These are phyloP conservation scores for Gonioctena quinquepunctata DNA, from an alignment of 1,140 invertebrate species.

Conservation along the genomic window DNA sequence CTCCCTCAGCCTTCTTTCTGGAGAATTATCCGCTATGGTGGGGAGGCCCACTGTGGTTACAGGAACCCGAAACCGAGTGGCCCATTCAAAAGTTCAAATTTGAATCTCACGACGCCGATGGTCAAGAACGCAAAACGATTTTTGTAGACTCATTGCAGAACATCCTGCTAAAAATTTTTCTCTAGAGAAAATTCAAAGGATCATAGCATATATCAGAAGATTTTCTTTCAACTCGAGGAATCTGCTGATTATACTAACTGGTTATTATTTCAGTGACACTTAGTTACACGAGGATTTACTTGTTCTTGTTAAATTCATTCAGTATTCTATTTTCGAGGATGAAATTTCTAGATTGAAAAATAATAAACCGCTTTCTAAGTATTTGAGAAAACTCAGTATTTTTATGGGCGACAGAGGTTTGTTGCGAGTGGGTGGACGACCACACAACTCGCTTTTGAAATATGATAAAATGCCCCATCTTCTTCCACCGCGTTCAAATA, in stretches of 20 bases:
- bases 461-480: slow-evolving; percentile 6
- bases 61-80: background rate
- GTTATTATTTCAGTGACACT: background rate
- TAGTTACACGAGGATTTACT: background rate
- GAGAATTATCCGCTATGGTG: slow-evolving; percentile 13
- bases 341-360: slow-evolving; percentile 10
- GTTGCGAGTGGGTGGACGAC: slow-evolving; percentile 40
- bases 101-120: background rate
- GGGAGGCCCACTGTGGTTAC: slow-evolving; percentile 10
- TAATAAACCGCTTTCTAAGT: background rate
- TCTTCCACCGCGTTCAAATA: background rate
- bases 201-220: slow-evolving; percentile 4
- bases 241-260: background rate
- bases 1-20: slow-evolving; percentile 36
- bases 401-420: slow-evolving; percentile 34
- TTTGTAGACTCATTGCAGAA: background rate
- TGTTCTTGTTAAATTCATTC: slow-evolving; percentile 8
- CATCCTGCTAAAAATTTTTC: background rate
- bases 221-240: background rate
- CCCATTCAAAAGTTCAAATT: background rate
- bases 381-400: slow-evolving; percentile 11
- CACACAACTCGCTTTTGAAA: slow-evolving; percentile 14
- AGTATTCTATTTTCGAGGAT: slow-evolving; percentile 7
- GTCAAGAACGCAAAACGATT: background rate
- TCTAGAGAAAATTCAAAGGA: slow-evolving; percentile 2